Conservation (phyloP, 2,797 vertebrate genomes). For the Poecilia wingei region DNA sequence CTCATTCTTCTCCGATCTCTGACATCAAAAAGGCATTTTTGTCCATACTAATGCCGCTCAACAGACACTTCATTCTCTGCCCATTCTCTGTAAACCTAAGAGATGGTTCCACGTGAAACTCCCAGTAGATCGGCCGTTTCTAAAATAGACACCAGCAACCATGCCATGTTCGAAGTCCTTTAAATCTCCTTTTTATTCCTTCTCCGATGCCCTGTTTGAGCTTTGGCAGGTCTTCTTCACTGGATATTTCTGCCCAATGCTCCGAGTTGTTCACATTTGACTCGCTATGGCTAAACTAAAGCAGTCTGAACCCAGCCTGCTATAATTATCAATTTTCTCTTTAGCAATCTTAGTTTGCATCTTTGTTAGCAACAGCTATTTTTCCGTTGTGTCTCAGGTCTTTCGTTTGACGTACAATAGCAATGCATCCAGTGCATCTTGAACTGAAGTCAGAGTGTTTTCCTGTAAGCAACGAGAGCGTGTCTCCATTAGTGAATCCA, state of each 20-base stretch:
- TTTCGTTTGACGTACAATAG: conserved; percentile 9
- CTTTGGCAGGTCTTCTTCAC: not conserved
- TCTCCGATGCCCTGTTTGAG: not conserved
- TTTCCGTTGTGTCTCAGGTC: conserved; percentile 1
- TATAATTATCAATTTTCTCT: not conserved
- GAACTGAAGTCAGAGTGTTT: conserved; percentile 26
- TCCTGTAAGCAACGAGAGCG: conserved; percentile 15
- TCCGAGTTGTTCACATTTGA: not conserved
- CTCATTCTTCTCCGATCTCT: not conserved
- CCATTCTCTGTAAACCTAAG: not conserved
- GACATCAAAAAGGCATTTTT: not conserved
- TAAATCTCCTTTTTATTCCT: not conserved
- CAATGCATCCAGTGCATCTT: not conserved
- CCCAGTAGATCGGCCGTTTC: not conserved
- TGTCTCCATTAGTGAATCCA: conserved; percentile 8
- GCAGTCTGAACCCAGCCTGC: not conserved
- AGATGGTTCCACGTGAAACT: not conserved
- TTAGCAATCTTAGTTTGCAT: not conserved
- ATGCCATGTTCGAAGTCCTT: not conserved
- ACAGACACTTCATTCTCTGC: not conserved
- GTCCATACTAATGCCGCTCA: not conserved
- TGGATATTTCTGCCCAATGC: not conserved
- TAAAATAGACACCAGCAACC: not conserved
- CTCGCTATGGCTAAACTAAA: not conserved
- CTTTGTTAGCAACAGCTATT: conserved; percentile 5